Percentiles rank a stretch among this genome's conserved stretches.
Conservation (phyloP, 2,113 vertebrate genomes). For the Cathartes aura region DNA sequence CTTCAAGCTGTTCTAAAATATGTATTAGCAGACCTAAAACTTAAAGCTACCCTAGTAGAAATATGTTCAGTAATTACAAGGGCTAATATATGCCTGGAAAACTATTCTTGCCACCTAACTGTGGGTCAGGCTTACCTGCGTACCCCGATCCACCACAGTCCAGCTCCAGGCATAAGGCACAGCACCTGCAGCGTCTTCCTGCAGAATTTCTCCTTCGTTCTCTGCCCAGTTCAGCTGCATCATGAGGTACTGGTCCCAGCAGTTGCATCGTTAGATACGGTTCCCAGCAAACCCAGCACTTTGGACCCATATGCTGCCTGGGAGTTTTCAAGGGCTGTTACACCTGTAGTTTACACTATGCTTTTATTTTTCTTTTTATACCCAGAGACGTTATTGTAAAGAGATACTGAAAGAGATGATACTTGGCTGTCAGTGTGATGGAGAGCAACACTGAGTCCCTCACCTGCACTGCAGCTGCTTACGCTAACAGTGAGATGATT, state of each 20-base stretch:
- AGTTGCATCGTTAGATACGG: not conserved
- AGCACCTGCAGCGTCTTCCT: not conserved
- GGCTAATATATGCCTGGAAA: not conserved
- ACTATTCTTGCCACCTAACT: not conserved
- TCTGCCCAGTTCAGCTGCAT: not conserved
- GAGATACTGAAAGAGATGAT: not conserved
- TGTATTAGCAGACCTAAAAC: not conserved
- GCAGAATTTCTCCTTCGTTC: not conserved
- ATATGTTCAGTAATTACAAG: not conserved
- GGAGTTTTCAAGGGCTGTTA: not conserved
- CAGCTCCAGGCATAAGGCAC: not conserved
- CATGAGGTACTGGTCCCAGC: not conserved
- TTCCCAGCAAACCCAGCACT: not conserved
- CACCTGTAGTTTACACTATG: not conserved
- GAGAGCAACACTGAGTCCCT: not conserved
- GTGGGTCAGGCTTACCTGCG: not conserved
- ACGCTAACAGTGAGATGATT: not conserved
- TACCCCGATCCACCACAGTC: not conserved
- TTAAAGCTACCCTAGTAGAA: not conserved
- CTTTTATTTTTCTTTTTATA: not conserved
- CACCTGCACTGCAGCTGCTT: not conserved
- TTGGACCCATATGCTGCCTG: rapidly evolving
- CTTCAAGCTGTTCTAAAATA: not conserved
- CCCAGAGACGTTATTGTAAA: rapidly evolving
- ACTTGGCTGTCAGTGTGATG: not conserved